Evolutionary conservation across 1,140 invertebrate species (phyloP).

Genomic region (Cheumatopsyche charites): DNA sequence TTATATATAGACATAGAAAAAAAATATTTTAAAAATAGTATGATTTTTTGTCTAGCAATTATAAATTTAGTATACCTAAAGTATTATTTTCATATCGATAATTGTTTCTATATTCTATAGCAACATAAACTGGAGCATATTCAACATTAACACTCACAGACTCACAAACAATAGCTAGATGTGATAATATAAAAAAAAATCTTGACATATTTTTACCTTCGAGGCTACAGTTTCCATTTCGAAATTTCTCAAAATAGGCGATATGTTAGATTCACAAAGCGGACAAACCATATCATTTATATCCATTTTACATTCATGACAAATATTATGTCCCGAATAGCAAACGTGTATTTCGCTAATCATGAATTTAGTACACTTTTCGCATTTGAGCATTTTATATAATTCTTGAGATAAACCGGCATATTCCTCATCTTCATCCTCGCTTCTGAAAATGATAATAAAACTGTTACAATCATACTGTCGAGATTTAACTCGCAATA

Average conservation of each 20-base stretch:
- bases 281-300: not conserved
- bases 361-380: not conserved
- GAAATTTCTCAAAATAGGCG: not conserved
- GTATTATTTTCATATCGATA: not conserved
- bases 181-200: not conserved
- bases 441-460: not conserved
- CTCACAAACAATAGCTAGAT: not conserved
- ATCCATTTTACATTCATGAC: not conserved
- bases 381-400: conserved; percentile 6
- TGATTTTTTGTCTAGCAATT: not conserved
- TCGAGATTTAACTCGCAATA: too few relatives aligned
- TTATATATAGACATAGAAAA: too few relatives aligned
- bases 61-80: not conserved
- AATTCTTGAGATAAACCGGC: not conserved
- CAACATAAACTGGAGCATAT: not conserved
- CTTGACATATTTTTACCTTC: not conserved
- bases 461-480: too few relatives aligned
- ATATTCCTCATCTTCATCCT: not conserved
- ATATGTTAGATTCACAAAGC: not conserved
- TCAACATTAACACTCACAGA: not conserved
- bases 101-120: not conserved
- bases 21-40: not conserved
- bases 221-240: not conserved
- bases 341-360: not conserved
- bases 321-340: not conserved